Evolutionary conservation across 2,888 invertebrate species (phyloP), one percentile per base, ranked within the genome.

Genomic region (Scaptodrosophila latifasciaeformis): DNA sequence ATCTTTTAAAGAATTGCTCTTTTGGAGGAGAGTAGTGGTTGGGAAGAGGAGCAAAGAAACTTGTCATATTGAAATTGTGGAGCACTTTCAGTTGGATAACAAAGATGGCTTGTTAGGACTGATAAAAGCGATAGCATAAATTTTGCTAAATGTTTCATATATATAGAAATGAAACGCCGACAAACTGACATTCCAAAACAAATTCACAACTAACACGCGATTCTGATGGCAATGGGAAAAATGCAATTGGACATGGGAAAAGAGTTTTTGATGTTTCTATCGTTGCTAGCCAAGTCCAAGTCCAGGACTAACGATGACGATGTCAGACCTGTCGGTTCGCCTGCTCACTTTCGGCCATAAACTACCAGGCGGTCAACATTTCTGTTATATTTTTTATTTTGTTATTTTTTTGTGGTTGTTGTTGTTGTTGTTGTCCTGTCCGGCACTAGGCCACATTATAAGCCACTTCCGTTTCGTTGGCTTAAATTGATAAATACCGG

Each of bases 401-500:
- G n/a, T n/a, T n/a, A n/a, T n/a, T n/a, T n/a, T n/a, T n/a, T n/a
- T n/a, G n/a, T n/a, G n/a, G n/a, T n/a, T n/a, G n/a, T n/a, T n/a
- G n/a, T n/a, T n/a, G n/a, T n/a, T n/a, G n/a, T n/a, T n/a, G n/a
- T 27, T 35, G 4, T 13, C 17, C 15, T 5, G 9, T 12, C 35
- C 6, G 12, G 15, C 18, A n/a, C n/a, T n/a, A 48, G 63, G 55
- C 54, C 61, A 53, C 75, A 78, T 76, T 76, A 76, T 76, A 79
- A 76, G 67, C 74, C 74, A 76, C 79, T 62, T 76, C 76, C 76
- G 77, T 54, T 64, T 50, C 58, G 67, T 51, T 64, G 70, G 76
- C 70, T 70, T 76, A 79, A 82, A 78, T 82, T 83, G 81, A 83
- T 83, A 82, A 82, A 82, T 70, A 70, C 71, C 12, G n/a, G n/a